Evolutionary conservation across 2,888 invertebrate genomes (phyloP).

Genomic region (Heliconius ismenius): DNA sequence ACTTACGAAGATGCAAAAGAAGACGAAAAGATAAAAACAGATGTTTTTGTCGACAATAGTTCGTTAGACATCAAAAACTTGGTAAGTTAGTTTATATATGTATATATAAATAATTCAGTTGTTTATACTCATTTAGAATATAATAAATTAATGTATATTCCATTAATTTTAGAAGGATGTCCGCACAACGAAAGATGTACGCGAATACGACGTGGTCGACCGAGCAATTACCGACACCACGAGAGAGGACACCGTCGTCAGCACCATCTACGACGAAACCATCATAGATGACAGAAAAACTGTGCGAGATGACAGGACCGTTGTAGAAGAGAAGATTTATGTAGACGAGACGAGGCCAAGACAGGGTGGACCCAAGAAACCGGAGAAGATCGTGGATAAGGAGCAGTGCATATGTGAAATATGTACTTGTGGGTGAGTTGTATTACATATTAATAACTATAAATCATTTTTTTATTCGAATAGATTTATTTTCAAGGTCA

Average conservation of each 20-base stretch:
- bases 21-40: conserved; percentile 76
- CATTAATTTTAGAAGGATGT: conserved; percentile 71
- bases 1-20: conserved; percentile 79
- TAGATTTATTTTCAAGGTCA: conserved; percentile 28
- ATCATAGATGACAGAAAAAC: conserved; percentile 74
- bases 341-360: conserved; percentile 69
- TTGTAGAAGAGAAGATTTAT: conserved; percentile 64
- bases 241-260: conserved; percentile 70
- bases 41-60: conserved; percentile 79
- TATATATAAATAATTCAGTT: not conserved
- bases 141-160: conserved; percentile 11
- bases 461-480: conserved; percentile 26
- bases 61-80: conserved; percentile 78
- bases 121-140: not conserved
- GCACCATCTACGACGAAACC: conserved; percentile 74
- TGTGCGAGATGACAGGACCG: conserved; percentile 73
- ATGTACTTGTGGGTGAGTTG: conserved; percentile 93
- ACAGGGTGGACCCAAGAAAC: conserved; percentile 72
- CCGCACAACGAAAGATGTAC: conserved; percentile 75
- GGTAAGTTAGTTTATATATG: conserved; percentile 61
- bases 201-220: conserved; percentile 78
- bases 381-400: conserved; percentile 76
- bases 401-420: conserved; percentile 95
- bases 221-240: conserved; percentile 75
- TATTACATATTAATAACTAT: conserved; percentile 18